Base-by-base conservation (phyloP, 2,797 vertebrate species). In the Megalops cyprinoides region DNA sequence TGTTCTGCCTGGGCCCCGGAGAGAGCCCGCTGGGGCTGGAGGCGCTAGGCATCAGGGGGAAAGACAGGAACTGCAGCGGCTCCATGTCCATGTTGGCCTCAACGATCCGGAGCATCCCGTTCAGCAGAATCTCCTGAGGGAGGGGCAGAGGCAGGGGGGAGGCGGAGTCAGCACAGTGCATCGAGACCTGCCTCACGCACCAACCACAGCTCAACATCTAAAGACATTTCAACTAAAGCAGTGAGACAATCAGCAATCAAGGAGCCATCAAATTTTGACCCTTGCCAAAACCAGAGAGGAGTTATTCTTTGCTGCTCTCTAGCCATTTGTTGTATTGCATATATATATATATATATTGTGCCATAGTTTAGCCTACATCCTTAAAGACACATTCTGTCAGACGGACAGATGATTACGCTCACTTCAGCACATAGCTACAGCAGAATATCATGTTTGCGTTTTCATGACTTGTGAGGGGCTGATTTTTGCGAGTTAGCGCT, bases 41-140 rank as follows among this genome's bases (percentile, higher is more conserved):
- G 15, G 87, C 67, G 55, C 91, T 91, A 0, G 92, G 85, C 79
- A 86, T 82, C 71, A 98, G 89, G 48, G 98, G 98, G 88, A 98
- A 99, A 71, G 94, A 90, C 78, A 99, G 91, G 85, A 95, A 96
- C 79, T 99, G 96, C 28, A 96, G 94, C 0, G 98, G 98, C 78
- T 94, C 95, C 88, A 95, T 91, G 42, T 90, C 87, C 81, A 93
- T 87, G 88, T 95, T 97, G 79, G 91, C 92, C 84, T 98, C 94
- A 34, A 97, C 92, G 20, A 99, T 97, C 92, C 95, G 96, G 80
- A 96, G 87, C 79, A 99, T 87, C 78, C 97, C 98, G 58, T 93
- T 95, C 62, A 99, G 93, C 80, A 99, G 92, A 88, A 96, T 93
- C 83, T 97, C 96, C 98, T 99, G 91, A 87, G 25, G 31, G 75